Conservation (phyloP, 1,140 invertebrate species). For the Cherax destructor region DNA sequence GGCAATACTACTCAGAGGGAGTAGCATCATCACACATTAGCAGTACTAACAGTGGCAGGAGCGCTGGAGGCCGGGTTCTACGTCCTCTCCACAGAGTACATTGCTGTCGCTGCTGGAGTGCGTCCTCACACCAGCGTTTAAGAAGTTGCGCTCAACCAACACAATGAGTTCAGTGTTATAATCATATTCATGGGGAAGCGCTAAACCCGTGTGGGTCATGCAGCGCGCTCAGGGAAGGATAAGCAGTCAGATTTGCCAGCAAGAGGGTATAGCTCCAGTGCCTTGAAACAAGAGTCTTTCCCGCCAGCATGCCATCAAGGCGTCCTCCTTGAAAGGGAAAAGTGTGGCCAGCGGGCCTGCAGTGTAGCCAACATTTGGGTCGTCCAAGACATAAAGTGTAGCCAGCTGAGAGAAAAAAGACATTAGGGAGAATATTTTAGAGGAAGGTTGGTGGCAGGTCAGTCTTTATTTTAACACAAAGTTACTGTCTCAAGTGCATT, state of each 20-base stretch:
- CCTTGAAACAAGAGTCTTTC: not conserved
- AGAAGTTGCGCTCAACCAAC: no score
- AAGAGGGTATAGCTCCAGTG: not conserved
- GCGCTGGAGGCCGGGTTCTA: no score
- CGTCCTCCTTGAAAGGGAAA: not conserved
- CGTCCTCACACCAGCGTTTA: no score
- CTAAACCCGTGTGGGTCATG: no score
- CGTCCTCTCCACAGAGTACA: no score
- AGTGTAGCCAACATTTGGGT: constrained; percentile 52
- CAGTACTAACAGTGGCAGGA: no score
- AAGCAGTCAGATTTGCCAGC: not conserved
- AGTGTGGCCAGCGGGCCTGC: constrained; percentile 19
- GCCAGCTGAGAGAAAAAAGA: constrained; percentile 49
- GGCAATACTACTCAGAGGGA: no score
- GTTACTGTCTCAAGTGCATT: constrained; percentile 51
- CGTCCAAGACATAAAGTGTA: constrained; percentile 52
- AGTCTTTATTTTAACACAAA: constrained; percentile 64
- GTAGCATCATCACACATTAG: no score
- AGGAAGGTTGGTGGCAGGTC: constrained; percentile 54
- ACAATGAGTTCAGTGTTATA: no score
- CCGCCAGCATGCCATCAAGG: not conserved
- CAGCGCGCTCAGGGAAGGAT: not conserved
- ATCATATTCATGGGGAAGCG: no score
- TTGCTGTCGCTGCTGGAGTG: no score
- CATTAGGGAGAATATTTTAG: constrained; percentile 66